Percentiles rank a stretch among this genome's conserved stretches.
These are phyloP conservation scores for Scomber colias DNA, from an alignment of 2,113 vertebrate species.

Conservation along the genomic window DNA sequence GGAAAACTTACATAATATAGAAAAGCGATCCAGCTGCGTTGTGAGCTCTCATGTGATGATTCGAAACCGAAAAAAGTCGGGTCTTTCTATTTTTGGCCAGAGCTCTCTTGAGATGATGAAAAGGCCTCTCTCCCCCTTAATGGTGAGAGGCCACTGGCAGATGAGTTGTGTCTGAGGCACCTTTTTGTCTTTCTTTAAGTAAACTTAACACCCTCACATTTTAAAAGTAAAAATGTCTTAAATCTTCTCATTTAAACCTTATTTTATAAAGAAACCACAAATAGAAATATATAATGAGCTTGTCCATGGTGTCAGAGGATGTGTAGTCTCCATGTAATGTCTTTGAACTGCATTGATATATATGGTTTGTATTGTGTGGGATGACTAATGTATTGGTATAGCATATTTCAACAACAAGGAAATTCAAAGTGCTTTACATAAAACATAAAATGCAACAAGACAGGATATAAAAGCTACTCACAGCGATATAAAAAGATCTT, in stretches of 20 bases:
- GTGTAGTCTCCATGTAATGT: neutral
- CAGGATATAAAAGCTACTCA: too few relatives aligned
- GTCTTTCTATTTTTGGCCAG: constrained; percentile 72
- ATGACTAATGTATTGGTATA: too few relatives aligned
- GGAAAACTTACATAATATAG: constrained; percentile 54
- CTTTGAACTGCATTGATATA: neutral
- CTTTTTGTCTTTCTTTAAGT: neutral
- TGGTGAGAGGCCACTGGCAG: constrained; percentile 52
- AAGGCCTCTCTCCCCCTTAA: constrained; percentile 27
- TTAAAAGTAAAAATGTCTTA: neutral
- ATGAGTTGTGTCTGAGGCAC: constrained; percentile 37
- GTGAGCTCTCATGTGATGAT: constrained; percentile 58
- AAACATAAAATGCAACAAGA: too few relatives aligned
- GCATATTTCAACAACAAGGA: too few relatives aligned
- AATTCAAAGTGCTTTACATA: too few relatives aligned
- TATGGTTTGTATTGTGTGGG: neutral
- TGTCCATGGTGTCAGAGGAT: neutral
- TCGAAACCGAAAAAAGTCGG: constrained; percentile 63
- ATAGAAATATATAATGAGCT: neutral
- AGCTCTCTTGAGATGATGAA: constrained; percentile 67
- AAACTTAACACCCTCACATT: neutral
- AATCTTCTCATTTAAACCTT: too few relatives aligned
- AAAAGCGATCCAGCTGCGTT: constrained; percentile 57
- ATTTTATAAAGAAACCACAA: neutral
- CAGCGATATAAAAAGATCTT: too few relatives aligned